Evolutionary conservation across 2,797 vertebrate species (phyloP), one percentile per base, ranked within the genome.

Genomic region (Rhabdomys pumilio): DNA sequence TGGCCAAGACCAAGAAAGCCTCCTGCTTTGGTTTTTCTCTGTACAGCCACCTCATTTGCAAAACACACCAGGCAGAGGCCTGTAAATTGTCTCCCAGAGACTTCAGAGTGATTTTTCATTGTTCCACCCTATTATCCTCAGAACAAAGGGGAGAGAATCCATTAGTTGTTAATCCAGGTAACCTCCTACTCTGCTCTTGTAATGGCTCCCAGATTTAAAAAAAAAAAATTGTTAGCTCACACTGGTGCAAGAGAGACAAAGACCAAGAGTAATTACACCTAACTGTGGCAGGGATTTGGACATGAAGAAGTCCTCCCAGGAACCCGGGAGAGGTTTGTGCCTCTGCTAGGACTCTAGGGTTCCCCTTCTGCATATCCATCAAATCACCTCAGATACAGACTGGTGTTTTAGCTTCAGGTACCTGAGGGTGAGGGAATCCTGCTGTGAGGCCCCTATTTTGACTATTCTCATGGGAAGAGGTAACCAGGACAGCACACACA

Each of bases 71-170:
- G 44, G 15, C 87, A 17, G 34, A 89, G 47, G 50, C 95, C 91
- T 84, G 19, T 24, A 89, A 67, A 77, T 65, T 94, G 87, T 89
- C 84, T 92, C 90, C 57, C 53, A 15, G 85, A 93, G 93, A 72
- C 82, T 87, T 95, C 31, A n/a, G 57, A 53, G 29, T 91, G 76
- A 65, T 93, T 92, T 76, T 96, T 77, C 85, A 59, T 95, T 95
- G 69, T 97, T 93, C 75, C 87, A 38, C 95, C 55, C 82, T 77
- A 34, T 97, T 98, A 96, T 92, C 97, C 92, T 96, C 95, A 47
- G 89, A 97, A 97, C 92, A 98, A 97, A 96, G 86, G 90, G 82
- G 80, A 91, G 86, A 92, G 93, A 94, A 90, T 97, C 94, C 97
- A 97, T 98, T 90, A 91, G 91, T 53, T 29, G 3, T 34, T 44